A percentile compares a stretch with the other conserved stretches of the same genome.
These are phyloP conservation scores for Euphonia xanthogaster DNA, from an alignment of 2,797 vertebrate species.

Conservation along the genomic window DNA sequence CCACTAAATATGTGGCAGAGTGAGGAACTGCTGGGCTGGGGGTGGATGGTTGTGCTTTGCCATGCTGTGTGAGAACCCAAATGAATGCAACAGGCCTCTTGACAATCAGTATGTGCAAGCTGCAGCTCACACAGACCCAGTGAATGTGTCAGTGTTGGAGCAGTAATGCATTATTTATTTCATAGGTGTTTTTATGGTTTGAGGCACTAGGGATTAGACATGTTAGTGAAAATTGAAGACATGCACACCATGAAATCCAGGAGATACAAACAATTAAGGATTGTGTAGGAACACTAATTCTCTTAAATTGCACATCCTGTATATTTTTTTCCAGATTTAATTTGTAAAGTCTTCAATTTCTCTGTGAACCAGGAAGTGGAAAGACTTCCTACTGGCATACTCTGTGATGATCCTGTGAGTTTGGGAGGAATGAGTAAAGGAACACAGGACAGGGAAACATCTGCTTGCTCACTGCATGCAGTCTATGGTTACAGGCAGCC, in stretches of 20 bases:
- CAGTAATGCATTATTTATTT: background rate
- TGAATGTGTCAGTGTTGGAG: background rate
- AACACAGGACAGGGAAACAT: background rate
- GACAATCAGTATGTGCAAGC: background rate
- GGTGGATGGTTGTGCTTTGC: background rate
- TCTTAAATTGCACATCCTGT: background rate
- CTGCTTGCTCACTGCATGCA: fast-evolving
- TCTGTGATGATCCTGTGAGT: background rate
- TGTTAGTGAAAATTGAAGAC: background rate
- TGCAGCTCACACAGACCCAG: background rate
- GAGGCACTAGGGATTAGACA: background rate
- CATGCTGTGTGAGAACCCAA: background rate
- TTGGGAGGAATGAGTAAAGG: background rate
- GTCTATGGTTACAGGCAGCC: background rate
- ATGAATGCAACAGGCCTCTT: background rate
- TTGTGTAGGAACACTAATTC: background rate
- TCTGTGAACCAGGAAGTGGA: background rate
- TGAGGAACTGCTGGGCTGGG: background rate
- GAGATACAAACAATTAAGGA: background rate
- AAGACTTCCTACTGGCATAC: background rate
- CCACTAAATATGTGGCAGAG: background rate
- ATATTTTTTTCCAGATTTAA: background rate
- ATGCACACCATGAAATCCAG: background rate
- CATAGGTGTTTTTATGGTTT: background rate
- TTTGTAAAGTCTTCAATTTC: background rate